Conservation (phyloP, 2,888 invertebrate species). For the Melieria picta region DNA sequence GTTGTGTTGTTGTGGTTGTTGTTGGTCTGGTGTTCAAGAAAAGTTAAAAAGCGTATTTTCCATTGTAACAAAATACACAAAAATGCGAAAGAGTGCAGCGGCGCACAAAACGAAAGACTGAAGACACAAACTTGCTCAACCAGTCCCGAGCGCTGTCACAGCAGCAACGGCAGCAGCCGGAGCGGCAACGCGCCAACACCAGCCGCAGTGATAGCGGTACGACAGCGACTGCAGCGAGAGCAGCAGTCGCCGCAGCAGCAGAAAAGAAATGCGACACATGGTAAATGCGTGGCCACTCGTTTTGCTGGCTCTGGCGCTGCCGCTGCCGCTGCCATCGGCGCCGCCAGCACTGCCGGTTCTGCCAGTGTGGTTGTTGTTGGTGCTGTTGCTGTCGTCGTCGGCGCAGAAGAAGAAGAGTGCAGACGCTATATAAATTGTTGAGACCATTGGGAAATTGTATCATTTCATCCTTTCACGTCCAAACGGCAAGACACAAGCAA, state of each 20-base stretch:
- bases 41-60: conserved; percentile 21
- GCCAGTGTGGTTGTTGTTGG: conserved; percentile 15
- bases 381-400: conserved; percentile 22
- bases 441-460: conserved; percentile 67
- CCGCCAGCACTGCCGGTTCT: conserved; percentile 3
- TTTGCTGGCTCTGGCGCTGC: conserved; percentile 15
- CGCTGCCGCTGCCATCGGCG: conserved; percentile 6
- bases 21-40: conserved; percentile 29
- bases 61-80: conserved; percentile 55
- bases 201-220: not conserved
- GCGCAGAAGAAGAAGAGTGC: conserved; percentile 49
- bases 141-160: conserved; percentile 19
- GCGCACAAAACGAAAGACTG: conserved; percentile 57
- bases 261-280: too few species aligned
- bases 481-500: conserved; percentile 64
- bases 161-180: not conserved
- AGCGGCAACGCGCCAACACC: too few species aligned
- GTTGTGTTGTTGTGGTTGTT: conserved; percentile 28
- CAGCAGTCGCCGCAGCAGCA: not conserved
- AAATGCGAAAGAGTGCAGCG: conserved; percentile 6
- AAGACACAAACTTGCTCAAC: conserved; percentile 46
- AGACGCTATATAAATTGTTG: conserved; percentile 67
- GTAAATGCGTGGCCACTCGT: too few species aligned
- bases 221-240: not conserved
- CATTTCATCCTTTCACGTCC: conserved; percentile 68